Percentiles rank a stretch among this genome's conserved stretches.
Evolutionary conservation across 2,113 vertebrate species (phyloP).

Genomic region (Onychostoma macrolepis): DNA sequence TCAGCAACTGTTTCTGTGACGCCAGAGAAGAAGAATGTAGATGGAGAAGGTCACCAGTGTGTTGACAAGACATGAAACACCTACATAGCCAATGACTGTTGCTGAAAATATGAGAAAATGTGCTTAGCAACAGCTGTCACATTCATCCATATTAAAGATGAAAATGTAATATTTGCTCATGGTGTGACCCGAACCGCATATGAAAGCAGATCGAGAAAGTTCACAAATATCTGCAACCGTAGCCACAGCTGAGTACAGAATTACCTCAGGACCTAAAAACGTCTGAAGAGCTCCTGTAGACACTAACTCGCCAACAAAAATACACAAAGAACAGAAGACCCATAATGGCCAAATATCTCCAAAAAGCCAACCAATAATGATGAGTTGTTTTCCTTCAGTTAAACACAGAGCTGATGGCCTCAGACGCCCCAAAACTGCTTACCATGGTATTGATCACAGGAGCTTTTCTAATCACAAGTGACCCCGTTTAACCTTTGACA

Average conservation of each 20-base stretch:
- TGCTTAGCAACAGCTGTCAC: slow-evolving; percentile 38
- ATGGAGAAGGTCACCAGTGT: slow-evolving; percentile 42
- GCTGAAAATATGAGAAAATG: slow-evolving; percentile 34
- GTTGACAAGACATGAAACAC: slow-evolving; percentile 46
- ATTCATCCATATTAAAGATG: slow-evolving; percentile 38
- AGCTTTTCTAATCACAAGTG: not conserved
- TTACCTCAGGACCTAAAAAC: slow-evolving; percentile 10
- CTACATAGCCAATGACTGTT: slow-evolving; percentile 47
- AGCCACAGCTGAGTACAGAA: slow-evolving; percentile 3
- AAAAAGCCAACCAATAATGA: not conserved
- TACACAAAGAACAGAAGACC: not conserved
- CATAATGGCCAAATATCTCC: not conserved
- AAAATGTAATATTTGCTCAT: slow-evolving; percentile 48
- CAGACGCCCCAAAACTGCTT: slow-evolving; percentile 11
- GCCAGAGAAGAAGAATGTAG: slow-evolving; percentile 38
- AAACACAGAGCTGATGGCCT: not conserved
- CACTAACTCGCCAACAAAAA: not conserved
- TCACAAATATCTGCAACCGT: slow-evolving; percentile 26
- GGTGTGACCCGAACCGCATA: slow-evolving; percentile 30
- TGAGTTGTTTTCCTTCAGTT: slow-evolving; percentile 3
- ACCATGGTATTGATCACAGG: slow-evolving; percentile 43
- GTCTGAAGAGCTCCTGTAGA: not conserved
- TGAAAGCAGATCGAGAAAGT: slow-evolving; percentile 56
- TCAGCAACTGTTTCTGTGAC: slow-evolving; percentile 40
- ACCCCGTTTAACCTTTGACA: slow-evolving; percentile 28